Conservation (phyloP, 2,888 invertebrate genomes). For the Xanthia togata region DNA sequence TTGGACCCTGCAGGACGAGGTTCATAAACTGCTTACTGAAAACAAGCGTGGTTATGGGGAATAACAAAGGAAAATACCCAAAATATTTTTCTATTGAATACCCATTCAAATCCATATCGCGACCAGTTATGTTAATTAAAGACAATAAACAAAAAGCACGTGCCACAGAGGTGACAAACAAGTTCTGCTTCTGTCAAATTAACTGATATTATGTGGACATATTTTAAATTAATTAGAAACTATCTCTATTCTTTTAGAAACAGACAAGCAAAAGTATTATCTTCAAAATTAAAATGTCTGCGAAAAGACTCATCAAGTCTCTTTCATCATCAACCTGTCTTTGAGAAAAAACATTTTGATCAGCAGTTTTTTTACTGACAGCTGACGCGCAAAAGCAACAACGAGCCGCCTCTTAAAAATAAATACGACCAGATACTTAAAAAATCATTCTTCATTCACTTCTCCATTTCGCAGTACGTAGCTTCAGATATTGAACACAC, state of each 20-base stretch:
- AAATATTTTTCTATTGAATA: conserved; percentile 12
- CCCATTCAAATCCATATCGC: conserved; percentile 19
- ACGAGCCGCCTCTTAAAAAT: conserved; percentile 8
- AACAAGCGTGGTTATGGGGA: neutral
- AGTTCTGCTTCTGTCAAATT: conserved; percentile 15
- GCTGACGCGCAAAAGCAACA: conserved; percentile 12
- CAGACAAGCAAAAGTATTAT: neutral
- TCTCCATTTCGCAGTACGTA: conserved; percentile 59
- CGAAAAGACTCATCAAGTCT: neutral
- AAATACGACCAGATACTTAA: conserved; percentile 20
- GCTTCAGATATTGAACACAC: conserved; percentile 79
- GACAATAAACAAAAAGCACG: conserved; percentile 37
- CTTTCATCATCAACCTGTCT: neutral
- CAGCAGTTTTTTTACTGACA: conserved; percentile 22
- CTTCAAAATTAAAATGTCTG: conserved; percentile 5
- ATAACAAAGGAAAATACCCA: neutral
- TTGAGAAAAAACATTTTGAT: conserved; percentile 14
- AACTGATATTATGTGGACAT: neutral
- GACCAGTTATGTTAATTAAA: conserved; percentile 47
- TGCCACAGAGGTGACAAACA: conserved; percentile 26
- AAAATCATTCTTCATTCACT: conserved; percentile 34
- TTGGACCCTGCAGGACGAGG: no score
- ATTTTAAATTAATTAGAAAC: no score
- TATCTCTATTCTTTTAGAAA: neutral
- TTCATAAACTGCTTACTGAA: neutral